Base-by-base conservation (phyloP, 2,113 vertebrate genomes). In the Platanista minor region DNA sequence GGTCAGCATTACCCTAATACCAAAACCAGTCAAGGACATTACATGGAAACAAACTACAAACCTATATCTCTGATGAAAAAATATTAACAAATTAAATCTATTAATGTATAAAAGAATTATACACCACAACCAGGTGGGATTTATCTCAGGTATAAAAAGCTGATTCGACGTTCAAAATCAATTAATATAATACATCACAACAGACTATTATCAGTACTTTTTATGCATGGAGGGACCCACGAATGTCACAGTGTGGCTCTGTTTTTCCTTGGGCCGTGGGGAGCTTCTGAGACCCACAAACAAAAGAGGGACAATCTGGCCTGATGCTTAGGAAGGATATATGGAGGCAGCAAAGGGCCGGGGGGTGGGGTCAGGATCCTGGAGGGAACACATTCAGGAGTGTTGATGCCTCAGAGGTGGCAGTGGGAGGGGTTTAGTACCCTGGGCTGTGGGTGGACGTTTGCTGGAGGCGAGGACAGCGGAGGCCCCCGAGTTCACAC, bases 291-390 rank as follows among this genome's bases (percentile, higher is more conserved):
- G 82, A 20, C 41, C 7, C 33, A n/a, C 31, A 18, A 1, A 4
- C 3, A 6, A 31, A 3, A 29, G 20, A 57, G 25, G 25, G 29
- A 12, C 2, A 0, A 1, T 17, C 1, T 1, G 0, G 2, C 3
- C 20, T 5, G 2, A 27, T 10, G 33, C 2, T n/a, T 4, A 64
- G 57, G 18, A 17, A 25, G 39, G 74, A 31, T 29, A 2, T 2
- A 12, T 14, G 62, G 39, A 69, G 64, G 49, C n/a, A 18, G 64
- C 39, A 6, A n/a, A 36, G 41, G 15, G n/a, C 5, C 0, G 18
- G 18, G 18, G 54, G 15, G n/a, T 0, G 57, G 41, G 4, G 5
- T 36, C 0, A 2, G 39, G 61, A 5, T 23, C 21, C 21, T 13
- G 12, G 64, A 72, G 43, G 27, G 31, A 52, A n/a, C 46, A 52